Evolutionary conservation across 2,113 vertebrate genomes (phyloP), one percentile per base, ranked within the genome.

Genomic region (Percina caprodes): DNA sequence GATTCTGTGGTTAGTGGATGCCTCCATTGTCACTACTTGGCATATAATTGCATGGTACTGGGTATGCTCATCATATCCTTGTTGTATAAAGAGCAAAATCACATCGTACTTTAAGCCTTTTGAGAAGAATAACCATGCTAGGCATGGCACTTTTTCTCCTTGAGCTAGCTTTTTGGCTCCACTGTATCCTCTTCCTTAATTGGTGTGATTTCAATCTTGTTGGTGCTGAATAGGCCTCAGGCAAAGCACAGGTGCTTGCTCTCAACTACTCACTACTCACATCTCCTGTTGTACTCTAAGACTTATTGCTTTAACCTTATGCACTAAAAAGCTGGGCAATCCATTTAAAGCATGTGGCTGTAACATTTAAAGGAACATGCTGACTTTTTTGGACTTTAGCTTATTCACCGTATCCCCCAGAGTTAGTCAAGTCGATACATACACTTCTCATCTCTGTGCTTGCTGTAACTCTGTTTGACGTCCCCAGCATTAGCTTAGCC

Each of bases 281-380:
- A 16, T 66, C 52, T 70, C 33, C 52, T 63, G 62, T 12, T 46
- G 7, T 62, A 26, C 33, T 55, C 51, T 61, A 30, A 62, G 51
- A 70, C 76, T 48, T 80, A 21, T 79, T 77, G 69, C 74, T 83
- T 58, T 73, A 73, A 77, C 26, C 11, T 30, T 49, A 33, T 48
- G 48, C 9, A 54, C 35, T 69, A 15, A 30, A n/a, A 30, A 46
- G 14, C 33, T 54, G 2, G n/a, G 9, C 16, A 26, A 42, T 73
- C 54, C 9, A 49, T 56, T 52, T 35, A 65, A 54, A 72, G 33
- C n/a, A 45, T 24, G 26, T 30, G 18, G 42, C 35, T 55, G n/a
- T 23, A 61, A 62, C 65, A 61, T 65, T 61, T 46, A 74, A 30
- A 30, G 3, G 30, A 30, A 30, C 3, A 30, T 4, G 30, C 30